phyloP scores from a whole-genome alignment of 2,888 invertebrate genomes.

The Aphelenchoides bicaudatus region DNA sequence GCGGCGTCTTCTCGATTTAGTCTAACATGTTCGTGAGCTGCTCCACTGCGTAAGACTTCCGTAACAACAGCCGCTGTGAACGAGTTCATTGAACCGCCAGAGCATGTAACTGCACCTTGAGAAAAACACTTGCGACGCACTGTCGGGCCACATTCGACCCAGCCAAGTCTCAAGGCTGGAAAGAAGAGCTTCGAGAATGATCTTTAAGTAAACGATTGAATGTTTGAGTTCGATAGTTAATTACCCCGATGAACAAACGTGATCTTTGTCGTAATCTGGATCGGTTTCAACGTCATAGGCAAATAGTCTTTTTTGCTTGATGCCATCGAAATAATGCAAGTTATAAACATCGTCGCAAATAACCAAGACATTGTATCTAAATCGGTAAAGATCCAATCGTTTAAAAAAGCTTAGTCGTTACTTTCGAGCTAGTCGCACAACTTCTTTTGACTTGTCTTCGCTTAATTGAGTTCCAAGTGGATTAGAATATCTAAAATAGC shows the following conservation, averaged over 20 bases:
- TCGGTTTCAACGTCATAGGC: background rate
- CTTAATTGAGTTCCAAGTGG: background rate
- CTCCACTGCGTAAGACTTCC: background rate
- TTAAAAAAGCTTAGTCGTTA: background rate
- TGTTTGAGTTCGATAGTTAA: too few relatives aligned
- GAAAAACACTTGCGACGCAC: slow-evolving; percentile 1
- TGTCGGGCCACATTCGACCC: slow-evolving; percentile 1
- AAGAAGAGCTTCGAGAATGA: slow-evolving; percentile 9
- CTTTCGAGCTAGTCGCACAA: background rate
- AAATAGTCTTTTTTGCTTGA: background rate
- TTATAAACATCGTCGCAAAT: slow-evolving; percentile 11
- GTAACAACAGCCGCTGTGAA: background rate
- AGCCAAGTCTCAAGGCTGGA: background rate
- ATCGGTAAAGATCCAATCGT: background rate
- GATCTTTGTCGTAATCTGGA: slow-evolving; percentile 4
- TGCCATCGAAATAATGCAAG: slow-evolving; percentile 10
- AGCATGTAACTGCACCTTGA: background rate
- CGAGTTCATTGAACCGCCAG: slow-evolving; percentile 7
- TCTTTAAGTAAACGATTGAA: too few relatives aligned
- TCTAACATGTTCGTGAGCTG: background rate
- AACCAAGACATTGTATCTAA: background rate
- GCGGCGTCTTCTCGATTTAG: background rate
- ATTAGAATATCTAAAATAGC: too few relatives aligned
- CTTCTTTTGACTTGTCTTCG: background rate
- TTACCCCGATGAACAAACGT: background rate